phyloP scores from a whole-genome alignment of 2,888 invertebrate species.

The Chouioia cunea region DNA sequence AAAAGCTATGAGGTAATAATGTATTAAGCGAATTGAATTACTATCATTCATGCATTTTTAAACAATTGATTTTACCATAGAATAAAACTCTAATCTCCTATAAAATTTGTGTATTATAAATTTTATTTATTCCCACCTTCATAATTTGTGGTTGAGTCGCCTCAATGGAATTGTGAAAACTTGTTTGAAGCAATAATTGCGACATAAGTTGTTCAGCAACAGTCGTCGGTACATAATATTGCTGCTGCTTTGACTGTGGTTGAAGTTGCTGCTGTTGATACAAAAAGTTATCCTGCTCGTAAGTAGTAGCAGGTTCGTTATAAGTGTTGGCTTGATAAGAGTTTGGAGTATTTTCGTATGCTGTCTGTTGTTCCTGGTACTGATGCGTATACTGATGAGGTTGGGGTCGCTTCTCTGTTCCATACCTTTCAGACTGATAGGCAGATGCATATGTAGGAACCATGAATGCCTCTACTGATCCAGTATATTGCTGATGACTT shows the following conservation, averaged over 20 bases:
- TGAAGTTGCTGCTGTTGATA: slow-evolving; percentile 49
- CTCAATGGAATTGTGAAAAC: slow-evolving; percentile 12
- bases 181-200: slow-evolving; percentile 55
- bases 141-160: not conserved
- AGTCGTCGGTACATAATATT: slow-evolving; percentile 52
- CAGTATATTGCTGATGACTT: slow-evolving; percentile 16
- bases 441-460: slow-evolving; percentile 43
- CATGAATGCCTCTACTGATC: slow-evolving; percentile 21
- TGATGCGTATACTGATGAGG: slow-evolving; percentile 45
- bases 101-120: too few relatives aligned
- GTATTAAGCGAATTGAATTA: too few relatives aligned
- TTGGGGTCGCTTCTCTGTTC: slow-evolving; percentile 23
- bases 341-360: slow-evolving; percentile 53
- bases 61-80: too few relatives aligned
- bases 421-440: slow-evolving; percentile 44
- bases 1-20: too few relatives aligned
- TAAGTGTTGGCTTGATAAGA: slow-evolving; percentile 54
- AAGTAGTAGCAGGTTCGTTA: slow-evolving; percentile 52
- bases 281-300: slow-evolving; percentile 58
- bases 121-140: slow-evolving; percentile 18
- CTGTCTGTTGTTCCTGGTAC: slow-evolving; percentile 44
- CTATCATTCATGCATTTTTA: too few relatives aligned
- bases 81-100: too few relatives aligned
- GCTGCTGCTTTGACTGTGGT: slow-evolving; percentile 48
- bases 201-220: slow-evolving; percentile 53